Evolutionary conservation across 2,113 vertebrate species (phyloP).

Genomic region (Gnathonemus longibarbis): DNA sequence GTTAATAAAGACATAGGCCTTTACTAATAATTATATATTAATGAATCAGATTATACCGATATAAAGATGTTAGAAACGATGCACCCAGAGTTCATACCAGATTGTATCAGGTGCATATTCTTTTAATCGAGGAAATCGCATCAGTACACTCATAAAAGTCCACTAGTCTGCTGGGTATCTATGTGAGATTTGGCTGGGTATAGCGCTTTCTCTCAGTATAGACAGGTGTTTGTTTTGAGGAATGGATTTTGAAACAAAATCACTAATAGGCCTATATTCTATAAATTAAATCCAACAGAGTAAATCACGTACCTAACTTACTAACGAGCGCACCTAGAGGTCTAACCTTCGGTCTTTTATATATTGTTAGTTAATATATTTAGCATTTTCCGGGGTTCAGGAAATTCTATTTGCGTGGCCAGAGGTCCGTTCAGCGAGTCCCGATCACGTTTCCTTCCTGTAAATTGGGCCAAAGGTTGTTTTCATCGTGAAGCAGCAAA

Average conservation of each 20-base stretch:
- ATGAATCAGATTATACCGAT: neutral
- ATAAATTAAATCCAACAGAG: neutral
- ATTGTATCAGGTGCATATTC: neutral
- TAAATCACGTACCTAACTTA: neutral
- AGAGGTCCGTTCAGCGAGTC: neutral
- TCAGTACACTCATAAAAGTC: neutral
- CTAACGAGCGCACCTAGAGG: neutral
- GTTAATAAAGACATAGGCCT: neutral
- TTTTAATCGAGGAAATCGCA: neutral
- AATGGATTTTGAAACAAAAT: neutral
- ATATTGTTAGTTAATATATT: neutral
- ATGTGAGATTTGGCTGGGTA: neutral
- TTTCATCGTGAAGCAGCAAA: slow-evolving; percentile 30
- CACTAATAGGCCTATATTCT: neutral
- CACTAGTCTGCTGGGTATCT: neutral
- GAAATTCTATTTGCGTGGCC: neutral
- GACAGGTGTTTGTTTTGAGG: neutral
- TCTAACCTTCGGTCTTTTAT: neutral
- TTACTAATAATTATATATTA: neutral
- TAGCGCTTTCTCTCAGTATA: neutral
- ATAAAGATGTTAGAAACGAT: neutral
- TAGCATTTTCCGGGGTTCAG: neutral
- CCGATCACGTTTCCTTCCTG: slow-evolving; percentile 31
- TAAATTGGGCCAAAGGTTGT: slow-evolving; percentile 37
- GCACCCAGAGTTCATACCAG: neutral